phyloP scores from a whole-genome alignment of 2,797 vertebrate species.

The Poeciliopsis gracilis region DNA sequence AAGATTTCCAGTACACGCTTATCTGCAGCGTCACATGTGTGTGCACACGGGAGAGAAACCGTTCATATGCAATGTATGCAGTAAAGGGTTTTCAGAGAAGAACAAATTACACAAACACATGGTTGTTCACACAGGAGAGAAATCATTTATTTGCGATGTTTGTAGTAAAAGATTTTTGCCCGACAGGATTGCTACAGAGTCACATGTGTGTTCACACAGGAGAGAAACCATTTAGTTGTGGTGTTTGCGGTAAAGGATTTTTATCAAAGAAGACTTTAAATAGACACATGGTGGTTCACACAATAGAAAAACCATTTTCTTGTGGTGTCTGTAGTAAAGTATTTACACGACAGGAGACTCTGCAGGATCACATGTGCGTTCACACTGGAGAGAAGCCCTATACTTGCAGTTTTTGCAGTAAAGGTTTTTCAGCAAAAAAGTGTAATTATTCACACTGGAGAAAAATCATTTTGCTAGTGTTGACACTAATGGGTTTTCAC shows the following conservation, averaged over 20 bases:
- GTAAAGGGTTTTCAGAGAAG: background rate
- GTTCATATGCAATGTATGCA: background rate
- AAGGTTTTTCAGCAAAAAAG: background rate
- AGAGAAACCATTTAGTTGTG: background rate
- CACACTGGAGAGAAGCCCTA: background rate
- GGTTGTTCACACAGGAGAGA: conserved; percentile 2
- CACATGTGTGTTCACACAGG: conserved; percentile 4
- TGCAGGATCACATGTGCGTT: background rate
- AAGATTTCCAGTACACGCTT: background rate
- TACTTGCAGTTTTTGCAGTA: background rate
- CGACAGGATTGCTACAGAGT: background rate
- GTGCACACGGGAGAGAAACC: background rate
- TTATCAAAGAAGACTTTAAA: background rate
- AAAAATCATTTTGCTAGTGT: background rate
- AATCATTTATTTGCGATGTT: background rate
- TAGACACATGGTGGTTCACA: conserved; percentile 1
- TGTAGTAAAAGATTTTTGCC: background rate
- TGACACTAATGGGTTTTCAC: background rate
- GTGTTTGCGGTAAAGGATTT: background rate
- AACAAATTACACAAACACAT: background rate
- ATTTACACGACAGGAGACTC: background rate
- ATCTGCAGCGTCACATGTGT: background rate
- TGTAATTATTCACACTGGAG: background rate
- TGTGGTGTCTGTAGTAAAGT: background rate
- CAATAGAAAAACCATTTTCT: background rate